Conservation (phyloP, 2,888 invertebrate species). For the Apoderus coryli region DNA sequence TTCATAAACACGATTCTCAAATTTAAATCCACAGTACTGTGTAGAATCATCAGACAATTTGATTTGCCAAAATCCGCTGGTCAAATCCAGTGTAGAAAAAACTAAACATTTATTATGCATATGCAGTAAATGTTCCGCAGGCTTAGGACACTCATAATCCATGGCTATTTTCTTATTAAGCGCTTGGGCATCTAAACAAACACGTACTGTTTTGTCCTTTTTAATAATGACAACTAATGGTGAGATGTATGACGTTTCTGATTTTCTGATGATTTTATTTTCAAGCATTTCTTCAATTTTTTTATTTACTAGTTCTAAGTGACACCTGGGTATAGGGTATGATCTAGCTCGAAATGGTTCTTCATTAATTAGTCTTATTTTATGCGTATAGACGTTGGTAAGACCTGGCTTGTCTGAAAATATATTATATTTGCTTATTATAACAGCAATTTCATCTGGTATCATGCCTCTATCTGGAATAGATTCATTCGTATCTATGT, state of each 20-base stretch:
- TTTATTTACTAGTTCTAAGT: neutral
- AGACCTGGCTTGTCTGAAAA: too few species aligned
- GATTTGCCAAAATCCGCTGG: constrained; percentile 15
- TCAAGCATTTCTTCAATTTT: constrained; percentile 8
- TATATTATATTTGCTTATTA: too few species aligned
- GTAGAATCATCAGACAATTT: constrained; percentile 11
- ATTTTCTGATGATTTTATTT: constrained; percentile 1
- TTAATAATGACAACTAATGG: constrained; percentile 8
- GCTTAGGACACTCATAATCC: constrained; percentile 19
- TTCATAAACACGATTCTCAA: constrained; percentile 17
- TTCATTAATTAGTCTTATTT: constrained; percentile 1
- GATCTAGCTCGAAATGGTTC: neutral
- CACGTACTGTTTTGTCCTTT: constrained; percentile 7
- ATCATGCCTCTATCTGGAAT: too few species aligned
- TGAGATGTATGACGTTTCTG: constrained; percentile 6
- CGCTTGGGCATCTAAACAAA: constrained; percentile 6
- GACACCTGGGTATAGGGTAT: constrained; percentile 7
- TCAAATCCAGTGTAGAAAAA: constrained; percentile 2
- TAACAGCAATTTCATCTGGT: too few species aligned
- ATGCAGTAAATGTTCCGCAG: constrained; percentile 15
- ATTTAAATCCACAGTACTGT: constrained; percentile 15
- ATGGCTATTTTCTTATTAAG: constrained; percentile 18
- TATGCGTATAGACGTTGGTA: constrained; percentile 2
- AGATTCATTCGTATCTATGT: too few species aligned
- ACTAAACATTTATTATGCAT: constrained; percentile 1